Evolutionary conservation across 23 tunicate species (phyloP).

Genomic region (Aplidium turbinatum): DNA sequence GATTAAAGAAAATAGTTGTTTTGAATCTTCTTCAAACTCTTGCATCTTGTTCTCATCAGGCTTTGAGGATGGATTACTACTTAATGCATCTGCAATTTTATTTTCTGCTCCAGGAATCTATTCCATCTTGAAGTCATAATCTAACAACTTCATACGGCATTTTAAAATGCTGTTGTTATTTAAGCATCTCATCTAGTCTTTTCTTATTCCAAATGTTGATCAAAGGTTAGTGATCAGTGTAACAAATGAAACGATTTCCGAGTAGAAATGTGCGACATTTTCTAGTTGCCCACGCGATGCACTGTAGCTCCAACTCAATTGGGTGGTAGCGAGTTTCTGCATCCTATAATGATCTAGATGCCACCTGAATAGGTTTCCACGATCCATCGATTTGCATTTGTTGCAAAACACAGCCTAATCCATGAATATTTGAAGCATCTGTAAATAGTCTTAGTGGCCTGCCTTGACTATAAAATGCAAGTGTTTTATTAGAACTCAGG

Average conservation of each 20-base stretch:
- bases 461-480: slow-evolving; percentile 5
- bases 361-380: slow-evolving; percentile 9
- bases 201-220: slow-evolving; percentile 11
- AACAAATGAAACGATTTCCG: not conserved
- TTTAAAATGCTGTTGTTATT: slow-evolving; percentile 13
- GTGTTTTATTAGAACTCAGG: not conserved
- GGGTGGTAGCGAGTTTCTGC: slow-evolving; percentile 19
- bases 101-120: slow-evolving; percentile 10
- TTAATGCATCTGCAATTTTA: not conserved
- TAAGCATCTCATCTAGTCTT: slow-evolving; percentile 1
- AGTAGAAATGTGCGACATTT: slow-evolving; percentile 18
- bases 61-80: not conserved
- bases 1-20: too few species aligned
- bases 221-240: slow-evolving; percentile 15
- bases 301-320: slow-evolving; percentile 11
- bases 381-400: not conserved
- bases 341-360: slow-evolving; percentile 1
- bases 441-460: slow-evolving; percentile 1
- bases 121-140: slow-evolving; percentile 11
- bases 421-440: slow-evolving; percentile 16
- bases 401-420: slow-evolving; percentile 11
- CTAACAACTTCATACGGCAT: slow-evolving; percentile 6
- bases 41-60: too few species aligned
- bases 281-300: slow-evolving; percentile 7
- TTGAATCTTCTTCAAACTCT: too few species aligned